These are phyloP conservation scores for Electrona antarctica DNA, from an alignment of 2,113 vertebrate species.

Conservation along the genomic window DNA sequence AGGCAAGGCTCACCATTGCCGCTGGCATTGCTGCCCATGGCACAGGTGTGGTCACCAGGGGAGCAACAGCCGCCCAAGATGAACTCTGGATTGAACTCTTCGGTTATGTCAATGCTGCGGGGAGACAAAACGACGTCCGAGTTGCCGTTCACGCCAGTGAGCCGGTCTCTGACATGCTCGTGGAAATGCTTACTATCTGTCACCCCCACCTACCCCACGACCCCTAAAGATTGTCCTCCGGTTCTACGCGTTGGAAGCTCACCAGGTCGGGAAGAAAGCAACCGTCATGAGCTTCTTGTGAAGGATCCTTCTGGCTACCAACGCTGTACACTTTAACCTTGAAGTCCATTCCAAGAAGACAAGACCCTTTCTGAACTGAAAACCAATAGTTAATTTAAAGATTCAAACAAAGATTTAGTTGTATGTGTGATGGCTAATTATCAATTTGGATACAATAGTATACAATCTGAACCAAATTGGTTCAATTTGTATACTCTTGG, in stretches of 20 bases:
- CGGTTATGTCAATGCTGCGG: no score
- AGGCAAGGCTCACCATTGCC: no score
- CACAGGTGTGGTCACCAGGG: no score
- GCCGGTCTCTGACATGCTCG: no score
- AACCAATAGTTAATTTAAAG: not conserved
- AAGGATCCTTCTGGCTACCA: slow-evolving; percentile 29
- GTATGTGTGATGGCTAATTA: not conserved
- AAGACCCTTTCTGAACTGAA: not conserved
- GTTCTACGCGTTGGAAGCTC: slow-evolving; percentile 84
- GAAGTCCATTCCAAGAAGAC: not conserved
- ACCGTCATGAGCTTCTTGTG: slow-evolving; percentile 90
- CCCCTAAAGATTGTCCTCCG: slow-evolving; percentile 84
- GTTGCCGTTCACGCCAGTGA: no score
- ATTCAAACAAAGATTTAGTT: not conserved
- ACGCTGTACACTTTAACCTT: not conserved
- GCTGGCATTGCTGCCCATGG: no score
- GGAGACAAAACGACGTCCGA: no score
- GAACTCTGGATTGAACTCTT: no score
- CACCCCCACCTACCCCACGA: no score
- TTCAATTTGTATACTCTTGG: not conserved
- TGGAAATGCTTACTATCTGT: no score
- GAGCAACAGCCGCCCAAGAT: no score
- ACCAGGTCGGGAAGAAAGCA: slow-evolving; percentile 91
- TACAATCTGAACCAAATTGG: not conserved
- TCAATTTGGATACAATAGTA: not conserved